These are phyloP conservation scores for Leptinotarsa rubiginosa DNA, from an alignment of 2,888 invertebrate species.

Conservation along the genomic window DNA sequence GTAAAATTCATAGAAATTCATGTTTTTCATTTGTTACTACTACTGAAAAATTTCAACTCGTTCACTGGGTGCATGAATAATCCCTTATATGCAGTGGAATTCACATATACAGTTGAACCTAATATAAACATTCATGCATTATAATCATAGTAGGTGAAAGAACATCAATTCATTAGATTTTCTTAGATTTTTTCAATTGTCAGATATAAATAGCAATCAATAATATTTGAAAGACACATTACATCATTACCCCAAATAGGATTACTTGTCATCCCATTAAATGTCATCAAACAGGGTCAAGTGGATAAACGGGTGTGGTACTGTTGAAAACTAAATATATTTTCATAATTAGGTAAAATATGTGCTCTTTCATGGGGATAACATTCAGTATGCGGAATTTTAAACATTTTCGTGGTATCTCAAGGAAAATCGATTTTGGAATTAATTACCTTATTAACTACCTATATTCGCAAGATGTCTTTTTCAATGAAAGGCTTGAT, in stretches of 20 bases:
- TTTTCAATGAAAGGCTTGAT: not conserved
- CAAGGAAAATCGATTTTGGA: not conserved
- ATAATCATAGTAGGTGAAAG: too few species aligned
- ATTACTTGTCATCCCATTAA: conserved; percentile 5
- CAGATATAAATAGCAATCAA: not conserved
- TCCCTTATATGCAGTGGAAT: too few species aligned
- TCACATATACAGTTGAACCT: too few species aligned
- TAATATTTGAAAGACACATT: not conserved
- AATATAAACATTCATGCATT: too few species aligned
- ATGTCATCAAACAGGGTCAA: conserved; percentile 14
- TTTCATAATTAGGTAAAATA: too few species aligned
- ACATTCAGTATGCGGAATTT: not conserved
- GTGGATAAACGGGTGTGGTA: conserved; percentile 13
- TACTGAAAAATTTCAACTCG: too few species aligned
- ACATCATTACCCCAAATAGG: conserved; percentile 11
- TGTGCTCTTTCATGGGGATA: not conserved
- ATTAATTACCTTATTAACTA: not conserved
- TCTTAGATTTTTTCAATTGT: too few species aligned
- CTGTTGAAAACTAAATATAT: too few species aligned
- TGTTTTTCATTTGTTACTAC: too few species aligned
- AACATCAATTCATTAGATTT: too few species aligned
- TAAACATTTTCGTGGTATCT: not conserved
- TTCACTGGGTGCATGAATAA: too few species aligned
- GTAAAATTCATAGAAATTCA: too few species aligned
- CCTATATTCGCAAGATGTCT: not conserved